Conservation (phyloP, 2,888 invertebrate genomes). For the Caenorhabditis sp. region DNA sequence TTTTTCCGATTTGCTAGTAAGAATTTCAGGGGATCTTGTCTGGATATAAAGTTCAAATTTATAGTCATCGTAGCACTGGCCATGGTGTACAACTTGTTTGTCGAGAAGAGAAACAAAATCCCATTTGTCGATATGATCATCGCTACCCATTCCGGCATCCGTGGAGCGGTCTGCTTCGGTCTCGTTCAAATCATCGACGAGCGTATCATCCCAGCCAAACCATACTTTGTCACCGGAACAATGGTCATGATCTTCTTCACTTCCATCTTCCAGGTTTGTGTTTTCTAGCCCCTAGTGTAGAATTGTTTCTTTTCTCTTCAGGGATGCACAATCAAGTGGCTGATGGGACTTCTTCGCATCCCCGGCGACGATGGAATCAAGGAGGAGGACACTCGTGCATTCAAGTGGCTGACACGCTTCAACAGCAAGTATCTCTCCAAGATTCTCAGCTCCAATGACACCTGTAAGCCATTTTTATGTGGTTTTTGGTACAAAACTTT, state of each 20-base stretch:
- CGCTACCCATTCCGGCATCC: slow-evolving; percentile 93
- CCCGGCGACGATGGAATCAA: slow-evolving; percentile 42
- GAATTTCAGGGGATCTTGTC: no score
- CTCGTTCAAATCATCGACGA: slow-evolving; percentile 86
- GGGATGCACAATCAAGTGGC: slow-evolving; percentile 60
- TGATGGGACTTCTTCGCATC: slow-evolving; percentile 53
- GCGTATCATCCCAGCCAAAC: slow-evolving; percentile 90
- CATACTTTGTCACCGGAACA: slow-evolving; percentile 97
- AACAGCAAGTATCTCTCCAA: slow-evolving; percentile 31
- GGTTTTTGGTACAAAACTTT: no score
- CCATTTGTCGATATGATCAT: slow-evolving; percentile 88
- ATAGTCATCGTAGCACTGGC: slow-evolving; percentile 84
- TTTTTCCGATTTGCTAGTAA: slow-evolving; percentile 92
- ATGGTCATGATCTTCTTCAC: slow-evolving; percentile 98
- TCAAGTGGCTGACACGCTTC: slow-evolving; percentile 12
- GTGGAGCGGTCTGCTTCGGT: slow-evolving; percentile 95
- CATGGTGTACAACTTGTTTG: slow-evolving; percentile 92
- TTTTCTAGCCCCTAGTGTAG: not conserved
- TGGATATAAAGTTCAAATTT: not conserved
- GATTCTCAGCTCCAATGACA: slow-evolving; percentile 36
- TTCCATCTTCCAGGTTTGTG: slow-evolving; percentile 91
- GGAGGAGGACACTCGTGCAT: slow-evolving; percentile 6
- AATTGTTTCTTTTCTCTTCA: no score
- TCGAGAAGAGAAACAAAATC: slow-evolving; percentile 89
- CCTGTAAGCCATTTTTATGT: slow-evolving; percentile 26